phyloP scores from a whole-genome alignment of 1,140 invertebrate genomes.

The Arctopsyche grandis region DNA sequence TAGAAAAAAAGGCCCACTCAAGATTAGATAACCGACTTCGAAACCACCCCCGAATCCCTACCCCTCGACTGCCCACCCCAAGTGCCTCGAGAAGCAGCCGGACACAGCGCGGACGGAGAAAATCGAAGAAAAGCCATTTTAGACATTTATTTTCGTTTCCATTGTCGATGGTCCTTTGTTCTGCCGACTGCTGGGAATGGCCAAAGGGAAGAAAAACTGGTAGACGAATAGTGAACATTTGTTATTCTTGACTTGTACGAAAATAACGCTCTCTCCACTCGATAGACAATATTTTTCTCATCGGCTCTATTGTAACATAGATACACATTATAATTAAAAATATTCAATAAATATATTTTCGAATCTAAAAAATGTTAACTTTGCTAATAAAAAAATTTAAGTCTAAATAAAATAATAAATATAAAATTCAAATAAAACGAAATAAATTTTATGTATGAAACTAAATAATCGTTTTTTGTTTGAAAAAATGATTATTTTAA shows the following conservation, averaged over 20 bases:
- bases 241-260: slow-evolving; percentile 4
- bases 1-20: slow-evolving; percentile 30
- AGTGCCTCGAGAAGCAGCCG: not conserved
- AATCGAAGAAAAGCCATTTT: slow-evolving; percentile 41
- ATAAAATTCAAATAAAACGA: too few relatives aligned
- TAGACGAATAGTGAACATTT: slow-evolving; percentile 5
- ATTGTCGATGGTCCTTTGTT: slow-evolving; percentile 40
- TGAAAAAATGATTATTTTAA: too few relatives aligned
- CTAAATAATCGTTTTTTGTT: too few relatives aligned
- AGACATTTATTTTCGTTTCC: slow-evolving; percentile 38
- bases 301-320: not conserved
- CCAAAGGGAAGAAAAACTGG: not conserved
- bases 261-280: not conserved
- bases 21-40: slow-evolving; percentile 53
- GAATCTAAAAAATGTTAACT: too few relatives aligned
- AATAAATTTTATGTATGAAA: too few relatives aligned
- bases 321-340: too few relatives aligned
- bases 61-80: not conserved
- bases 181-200: slow-evolving; percentile 17
- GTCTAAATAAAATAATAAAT: too few relatives aligned
- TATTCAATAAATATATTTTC: too few relatives aligned
- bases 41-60: not conserved
- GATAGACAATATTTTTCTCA: slow-evolving; percentile 1
- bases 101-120: slow-evolving; percentile 7
- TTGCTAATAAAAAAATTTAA: too few relatives aligned